phyloP scores from a whole-genome alignment of 2,888 invertebrate genomes.

The Amphipoea lucens region DNA sequence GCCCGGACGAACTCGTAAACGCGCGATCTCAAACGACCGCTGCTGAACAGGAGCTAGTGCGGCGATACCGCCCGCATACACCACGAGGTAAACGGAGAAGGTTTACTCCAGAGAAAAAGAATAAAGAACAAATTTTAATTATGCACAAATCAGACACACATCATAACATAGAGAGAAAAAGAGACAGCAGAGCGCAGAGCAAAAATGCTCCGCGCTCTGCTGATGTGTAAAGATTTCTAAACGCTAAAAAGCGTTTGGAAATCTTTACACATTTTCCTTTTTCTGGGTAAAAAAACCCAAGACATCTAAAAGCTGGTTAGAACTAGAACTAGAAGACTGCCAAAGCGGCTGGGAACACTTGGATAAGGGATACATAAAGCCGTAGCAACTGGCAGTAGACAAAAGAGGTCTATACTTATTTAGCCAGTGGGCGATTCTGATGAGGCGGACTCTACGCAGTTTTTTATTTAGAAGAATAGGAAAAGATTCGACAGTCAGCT shows the following conservation, averaged over 20 bases:
- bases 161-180: not conserved
- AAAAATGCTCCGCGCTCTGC: too few relatives aligned
- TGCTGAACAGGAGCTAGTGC: slow-evolving; percentile 66
- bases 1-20: slow-evolving; percentile 70
- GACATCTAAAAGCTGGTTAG: not conserved
- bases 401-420: too few relatives aligned
- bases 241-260: too few relatives aligned
- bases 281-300: not conserved
- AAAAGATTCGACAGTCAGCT: not conserved
- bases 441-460: not conserved
- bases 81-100: slow-evolving; percentile 30
- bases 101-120: not conserved
- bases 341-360: not conserved
- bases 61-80: slow-evolving; percentile 62
- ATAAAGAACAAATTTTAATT: not conserved
- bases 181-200: not conserved
- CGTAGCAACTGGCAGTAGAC: not conserved
- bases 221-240: too few relatives aligned
- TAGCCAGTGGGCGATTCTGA: not conserved
- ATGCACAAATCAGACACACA: not conserved
- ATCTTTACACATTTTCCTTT: not conserved
- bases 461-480: not conserved
- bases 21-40: slow-evolving; percentile 71
- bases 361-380: not conserved
- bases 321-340: too few relatives aligned